Base-by-base conservation (phyloP, 2,888 invertebrate species). In the Phasia obesa region DNA sequence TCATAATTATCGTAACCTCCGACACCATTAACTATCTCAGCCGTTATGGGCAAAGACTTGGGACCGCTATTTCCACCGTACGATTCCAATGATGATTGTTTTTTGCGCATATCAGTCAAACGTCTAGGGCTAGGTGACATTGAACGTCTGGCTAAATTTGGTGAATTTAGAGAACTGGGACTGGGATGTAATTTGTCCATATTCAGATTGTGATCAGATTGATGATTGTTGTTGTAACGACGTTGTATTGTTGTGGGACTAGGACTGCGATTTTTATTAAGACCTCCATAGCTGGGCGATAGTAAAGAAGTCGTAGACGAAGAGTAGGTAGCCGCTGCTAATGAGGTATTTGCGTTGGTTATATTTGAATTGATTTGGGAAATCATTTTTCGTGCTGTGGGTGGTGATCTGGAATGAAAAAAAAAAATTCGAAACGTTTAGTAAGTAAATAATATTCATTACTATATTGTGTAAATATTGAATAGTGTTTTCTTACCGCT, bases 241-340 rank as follows among this genome's bases (percentile, higher is more conserved):
- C 89, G 92, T 88, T 91, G 93, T 55, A 91, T 92, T 81, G 92
- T 93, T 2, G 71, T 83, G 31, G 92, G 93, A 89, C 92, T 93
- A 81, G 92, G 91, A 81, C 92, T 93, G 84, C 92, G 92, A 87
- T 91, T 92, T 84, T 90, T 90, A 6, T 86, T 86, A n/a, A 85
- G 84, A 35, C 85, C 81, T 25, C 84, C 82, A 57, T 84, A 85
- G 62, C 85, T 87, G 19, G 88, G 90, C 60, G 90, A 88, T 15
- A 89, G 83, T 38, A 78, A 86, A 67, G 84, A 77, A 69, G 80
- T 76, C 62, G 84, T 60, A 0, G 85, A 73, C 7, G 84, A 70
- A 27, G 59, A 65, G 27, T 83, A 53, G 27, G 57, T 59, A 62
- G 49, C n/a, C 69, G 79, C n/a, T 47, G 47, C 23, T 55, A 77